These are phyloP conservation scores for Leptopilina clavipes DNA, from an alignment of 1,140 invertebrate genomes.

Conservation along the genomic window DNA sequence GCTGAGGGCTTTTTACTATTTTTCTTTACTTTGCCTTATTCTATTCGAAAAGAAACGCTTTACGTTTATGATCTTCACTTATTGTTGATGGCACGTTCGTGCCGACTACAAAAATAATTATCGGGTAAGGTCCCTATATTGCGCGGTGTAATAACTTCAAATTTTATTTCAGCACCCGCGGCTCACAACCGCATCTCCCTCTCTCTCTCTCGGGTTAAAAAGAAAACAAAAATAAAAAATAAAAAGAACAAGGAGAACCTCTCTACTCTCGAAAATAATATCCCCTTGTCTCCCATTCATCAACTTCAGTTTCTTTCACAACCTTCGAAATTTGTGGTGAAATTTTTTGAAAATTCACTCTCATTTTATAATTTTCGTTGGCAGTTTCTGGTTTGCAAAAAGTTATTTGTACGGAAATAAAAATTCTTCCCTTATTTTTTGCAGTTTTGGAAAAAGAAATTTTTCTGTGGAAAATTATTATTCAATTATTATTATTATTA, in stretches of 20 bases:
- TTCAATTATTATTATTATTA: no score
- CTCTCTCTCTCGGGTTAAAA: conserved; percentile 3
- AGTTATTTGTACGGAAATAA: no score
- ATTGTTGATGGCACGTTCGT: conserved; percentile 33
- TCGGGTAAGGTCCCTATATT: conserved; percentile 29
- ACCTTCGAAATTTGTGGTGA: not conserved
- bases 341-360: not conserved
- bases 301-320: conserved; percentile 7
- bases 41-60: conserved; percentile 17
- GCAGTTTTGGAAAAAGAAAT: no score
- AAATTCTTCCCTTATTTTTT: no score
- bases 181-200: conserved; percentile 15
- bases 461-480: no score
- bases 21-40: conserved; percentile 24
- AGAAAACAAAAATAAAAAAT: not conserved
- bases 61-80: conserved; percentile 33
- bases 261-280: conserved; percentile 27
- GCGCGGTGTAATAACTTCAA: conserved; percentile 31
- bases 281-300: conserved; percentile 28
- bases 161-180: conserved; percentile 34
- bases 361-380: not conserved
- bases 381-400: no score
- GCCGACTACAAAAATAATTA: conserved; percentile 33
- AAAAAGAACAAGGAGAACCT: conserved; percentile 14
- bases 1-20: conserved; percentile 21